Base-by-base conservation (phyloP, 1,140 invertebrate species). In the Drosophila pruinosa region DNA sequence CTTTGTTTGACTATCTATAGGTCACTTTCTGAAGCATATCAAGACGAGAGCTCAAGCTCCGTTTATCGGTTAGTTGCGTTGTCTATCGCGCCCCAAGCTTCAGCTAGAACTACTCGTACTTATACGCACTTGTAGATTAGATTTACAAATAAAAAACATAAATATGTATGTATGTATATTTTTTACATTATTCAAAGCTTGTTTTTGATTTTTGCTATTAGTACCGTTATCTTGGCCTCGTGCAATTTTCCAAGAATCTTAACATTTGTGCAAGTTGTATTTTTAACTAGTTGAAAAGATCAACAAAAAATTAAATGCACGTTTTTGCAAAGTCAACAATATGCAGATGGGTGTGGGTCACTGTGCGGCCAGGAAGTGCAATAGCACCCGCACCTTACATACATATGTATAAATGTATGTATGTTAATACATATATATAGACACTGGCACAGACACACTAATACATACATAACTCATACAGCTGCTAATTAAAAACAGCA, bases 101-200 rank as follows among this genome's bases (percentile, higher is more conserved):
- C 39, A 41, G 21, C 22, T 24, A 5, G 15, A 24, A 28, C 39
- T 48, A 50, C 7, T 41, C n/a, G 28, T 59, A 48, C 28, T 19
- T 67, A 65, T 78, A 77, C 75, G 79, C 79, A 83, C 65, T 75
- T 83, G 50, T 71, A 75, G 75, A 72, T 83, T 75, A 56, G 22
- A 64, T 62, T 28, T 6, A 5, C 3, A 12, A 34, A 10, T 12
- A 34, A 34, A 34, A 34, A 34, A n/a, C n/a, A 28, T 28, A 6
- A 8, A 34, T 12, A 34, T 34, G 10, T 10, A 10, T 34, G 2
- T 12, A n/a, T n/a, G n/a, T 28, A 12, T n/a, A 12, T n/a, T 34
- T 34, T 34, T 34, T 3, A 31, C 28, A 31, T 31, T 10, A 31
- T 8, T 2, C 10, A 31, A 10, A 31, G 28, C 28, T 31, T 31